Conservation (phyloP, 2,888 invertebrate species). For the Chydorus sphaericus region DNA sequence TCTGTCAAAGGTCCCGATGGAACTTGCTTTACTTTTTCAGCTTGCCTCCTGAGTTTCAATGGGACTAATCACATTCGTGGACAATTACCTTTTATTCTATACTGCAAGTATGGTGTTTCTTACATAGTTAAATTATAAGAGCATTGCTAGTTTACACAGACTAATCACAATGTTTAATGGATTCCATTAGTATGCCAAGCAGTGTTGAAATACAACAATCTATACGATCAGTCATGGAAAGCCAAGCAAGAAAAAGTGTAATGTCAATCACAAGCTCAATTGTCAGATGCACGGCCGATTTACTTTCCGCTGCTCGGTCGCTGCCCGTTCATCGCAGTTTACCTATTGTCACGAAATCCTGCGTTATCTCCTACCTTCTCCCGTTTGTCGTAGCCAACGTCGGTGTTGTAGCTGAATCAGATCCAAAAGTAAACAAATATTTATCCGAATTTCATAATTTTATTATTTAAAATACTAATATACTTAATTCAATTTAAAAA, state of each 20-base stretch:
- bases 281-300: conserved; percentile 56
- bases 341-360: conserved; percentile 41
- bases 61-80: conserved; percentile 91
- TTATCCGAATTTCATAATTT: background rate
- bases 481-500: background rate
- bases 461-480: background rate
- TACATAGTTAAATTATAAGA: background rate
- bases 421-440: conserved; percentile 36
- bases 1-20: conserved; percentile 86
- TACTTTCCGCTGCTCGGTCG: conserved; percentile 49
- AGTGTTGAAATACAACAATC: conserved; percentile 9
- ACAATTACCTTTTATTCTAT: conserved; percentile 84
- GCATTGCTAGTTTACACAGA: background rate
- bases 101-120: conserved; percentile 48
- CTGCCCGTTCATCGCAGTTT: background rate
- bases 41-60: conserved; percentile 85
- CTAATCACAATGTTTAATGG: background rate
- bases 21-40: conserved; percentile 73
- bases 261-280: conserved; percentile 62
- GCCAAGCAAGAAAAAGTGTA: conserved; percentile 51
- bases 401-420: conserved; percentile 60
- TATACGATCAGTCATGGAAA: conserved; percentile 30
- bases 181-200: background rate
- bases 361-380: conserved; percentile 55
- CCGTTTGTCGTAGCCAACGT: conserved; percentile 75